phyloP scores from a whole-genome alignment of 2,113 vertebrate genomes.

The Lonchura striata region DNA sequence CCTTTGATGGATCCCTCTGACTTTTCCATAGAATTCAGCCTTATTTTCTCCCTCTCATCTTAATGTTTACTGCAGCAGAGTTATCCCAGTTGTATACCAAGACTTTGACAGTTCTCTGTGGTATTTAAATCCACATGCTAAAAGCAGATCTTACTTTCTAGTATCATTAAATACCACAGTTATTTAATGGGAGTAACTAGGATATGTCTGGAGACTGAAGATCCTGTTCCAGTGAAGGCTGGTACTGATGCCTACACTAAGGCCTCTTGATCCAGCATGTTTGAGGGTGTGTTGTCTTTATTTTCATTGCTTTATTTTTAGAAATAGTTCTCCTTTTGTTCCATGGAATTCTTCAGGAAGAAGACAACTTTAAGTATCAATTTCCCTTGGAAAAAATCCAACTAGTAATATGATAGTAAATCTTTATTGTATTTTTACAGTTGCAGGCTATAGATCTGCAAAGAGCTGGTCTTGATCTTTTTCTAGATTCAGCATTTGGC shows the following conservation, averaged over 20 bases:
- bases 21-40: neutral
- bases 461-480: neutral
- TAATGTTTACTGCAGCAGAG: neutral
- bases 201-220: neutral
- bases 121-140: neutral
- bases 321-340: neutral
- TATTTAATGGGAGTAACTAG: neutral
- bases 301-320: neutral
- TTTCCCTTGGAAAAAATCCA: neutral
- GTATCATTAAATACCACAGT: neutral
- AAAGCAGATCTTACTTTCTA: neutral
- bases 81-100: neutral
- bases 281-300: neutral
- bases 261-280: neutral
- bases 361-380: neutral
- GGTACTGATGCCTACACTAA: neutral
- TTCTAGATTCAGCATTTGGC: conserved; percentile 24
- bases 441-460: neutral
- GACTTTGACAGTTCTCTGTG: neutral
- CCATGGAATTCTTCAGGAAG: neutral
- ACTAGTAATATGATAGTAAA: neutral
- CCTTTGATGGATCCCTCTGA: neutral
- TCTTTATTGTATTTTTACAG: neutral
- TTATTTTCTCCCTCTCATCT: neutral
- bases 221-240: neutral